Base-by-base conservation (phyloP, 2,113 vertebrate genomes). In the Pelusios castaneus region DNA sequence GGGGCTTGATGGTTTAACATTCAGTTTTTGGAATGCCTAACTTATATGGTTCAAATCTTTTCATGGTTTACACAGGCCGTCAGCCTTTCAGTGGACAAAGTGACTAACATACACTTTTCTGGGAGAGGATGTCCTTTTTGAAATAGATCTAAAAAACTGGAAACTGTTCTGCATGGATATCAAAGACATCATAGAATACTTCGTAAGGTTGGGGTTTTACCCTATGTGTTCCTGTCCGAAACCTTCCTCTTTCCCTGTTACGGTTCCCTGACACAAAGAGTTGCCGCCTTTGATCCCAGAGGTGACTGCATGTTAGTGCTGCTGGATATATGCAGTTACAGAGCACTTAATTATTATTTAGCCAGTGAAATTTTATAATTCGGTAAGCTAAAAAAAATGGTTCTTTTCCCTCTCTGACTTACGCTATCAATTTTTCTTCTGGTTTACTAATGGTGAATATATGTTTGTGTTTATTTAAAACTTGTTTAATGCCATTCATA, bases 281-380 rank as follows among this genome's bases (percentile, higher is more conserved):
- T 87, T 80, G 47, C n/a, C 88, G 9, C 27, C 78, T 8, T 80
- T 95, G 47, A 60, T 85, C 49, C 29, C 54, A 56, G 29, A 31
- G 51, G 73, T 43, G 34, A 21, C 77, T 92, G 1, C 22, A 31
- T 38, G 16, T 82, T 58, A 83, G 49, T 63, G 70, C 21, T 41
- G 49, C 38, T 84, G 24, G 41, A 3, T 0, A 0, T 38, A 55
- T 55, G 4, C 54, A 84, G 84, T 52, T 86, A 0, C 52, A 60
- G 85, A 79, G 11, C 27, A n/a, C 22, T 78, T 91, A 21, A 0
- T 60, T 90, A 10, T 24, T 89, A 73, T 9, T 3, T 47, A 8
- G 14, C 3, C 1, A 10, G 3, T 80, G 51, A 88, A 82, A 93
- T 75, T 55, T 47, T 80, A 79, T 78, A 73, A 82, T 0, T 0